Base-by-base conservation (phyloP, 2,113 vertebrate genomes). In the Rhombomys opimus region DNA sequence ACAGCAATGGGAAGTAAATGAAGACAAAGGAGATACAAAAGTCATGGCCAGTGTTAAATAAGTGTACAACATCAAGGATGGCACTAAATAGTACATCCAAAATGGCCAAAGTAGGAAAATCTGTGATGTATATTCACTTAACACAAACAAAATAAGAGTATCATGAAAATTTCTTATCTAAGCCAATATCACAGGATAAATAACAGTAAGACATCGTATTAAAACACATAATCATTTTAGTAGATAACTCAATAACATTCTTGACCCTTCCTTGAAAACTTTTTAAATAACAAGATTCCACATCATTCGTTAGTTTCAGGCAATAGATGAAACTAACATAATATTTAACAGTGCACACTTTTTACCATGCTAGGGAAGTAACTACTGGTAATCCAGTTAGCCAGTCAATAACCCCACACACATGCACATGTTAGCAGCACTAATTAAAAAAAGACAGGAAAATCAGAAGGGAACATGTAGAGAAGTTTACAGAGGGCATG, bases 141-240 rank as follows among this genome's bases (percentile, higher is more conserved):
- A 11, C 61, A 78, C 20, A 57, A 87, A n/a, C 20, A 52, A 81
- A 80, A 67, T 65, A 46, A 88, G 22, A 61, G 14, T 7, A 80
- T 27, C 85, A 78, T 32, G 89, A 88, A 91, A 89, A 67, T 90
- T 32, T 41, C 50, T 88, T 96, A 77, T 38, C 41, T 86, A 72
- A 92, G 61, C 52, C 30, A 85, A 27, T 27, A 1, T 50, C 72
- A 7, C 0, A 17, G 23, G 35, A 95, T 35, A 59, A 52, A 68
- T 13, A 20, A 81, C 0, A 32, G 18, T 20, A 93, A 12, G 23
- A 65, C 17, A 50, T 2, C 0, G 5, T 59, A 85, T 0, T 2
- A 68, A 87, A 52, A 68, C 2, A 70, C 13, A 85, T 32, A 73
- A 87, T 35, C 1, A 0, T 87, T 70, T 86, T 35, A 68, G 17